A percentile compares a stretch with the other conserved stretches of the same genome.
These are phyloP conservation scores for Pteronura brasiliensis DNA, from an alignment of 2,113 vertebrate species.

Conservation along the genomic window DNA sequence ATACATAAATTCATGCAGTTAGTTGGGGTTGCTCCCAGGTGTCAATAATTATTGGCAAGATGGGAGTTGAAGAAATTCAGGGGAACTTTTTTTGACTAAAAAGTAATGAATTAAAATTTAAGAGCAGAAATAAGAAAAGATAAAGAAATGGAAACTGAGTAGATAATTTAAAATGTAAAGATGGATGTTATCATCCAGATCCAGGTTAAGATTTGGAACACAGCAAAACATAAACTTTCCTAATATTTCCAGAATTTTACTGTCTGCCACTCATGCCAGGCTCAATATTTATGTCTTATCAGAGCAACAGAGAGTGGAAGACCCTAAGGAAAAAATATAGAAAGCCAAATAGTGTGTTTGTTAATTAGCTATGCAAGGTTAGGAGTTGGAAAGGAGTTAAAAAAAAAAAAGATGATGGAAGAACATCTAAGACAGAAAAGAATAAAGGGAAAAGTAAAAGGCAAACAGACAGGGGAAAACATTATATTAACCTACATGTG, in stretches of 20 bases:
- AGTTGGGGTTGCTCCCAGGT: background rate
- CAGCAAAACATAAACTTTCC: background rate
- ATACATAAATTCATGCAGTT: background rate
- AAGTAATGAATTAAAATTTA: background rate
- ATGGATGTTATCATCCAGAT: background rate
- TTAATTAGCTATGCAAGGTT: background rate
- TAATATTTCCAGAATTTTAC: background rate
- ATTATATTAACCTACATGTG: background rate
- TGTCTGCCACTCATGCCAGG: background rate
- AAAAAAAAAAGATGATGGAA: background rate
- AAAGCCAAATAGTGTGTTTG: background rate
- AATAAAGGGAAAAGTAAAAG: background rate
- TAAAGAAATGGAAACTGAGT: background rate
- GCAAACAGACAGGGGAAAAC: background rate
- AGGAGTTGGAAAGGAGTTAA: background rate
- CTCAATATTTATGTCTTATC: background rate
- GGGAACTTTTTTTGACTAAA: background rate
- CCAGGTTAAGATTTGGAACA: background rate
- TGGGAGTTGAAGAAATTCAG: background rate
- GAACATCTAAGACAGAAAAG: background rate
- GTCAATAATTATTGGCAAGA: background rate
- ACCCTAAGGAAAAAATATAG: background rate
- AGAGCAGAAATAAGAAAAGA: background rate
- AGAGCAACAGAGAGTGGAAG: background rate
- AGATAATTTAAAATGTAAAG: background rate